Evolutionary conservation across 2,797 vertebrate genomes (phyloP), one percentile per base, ranked within the genome.

Genomic region (Morus bassanus): DNA sequence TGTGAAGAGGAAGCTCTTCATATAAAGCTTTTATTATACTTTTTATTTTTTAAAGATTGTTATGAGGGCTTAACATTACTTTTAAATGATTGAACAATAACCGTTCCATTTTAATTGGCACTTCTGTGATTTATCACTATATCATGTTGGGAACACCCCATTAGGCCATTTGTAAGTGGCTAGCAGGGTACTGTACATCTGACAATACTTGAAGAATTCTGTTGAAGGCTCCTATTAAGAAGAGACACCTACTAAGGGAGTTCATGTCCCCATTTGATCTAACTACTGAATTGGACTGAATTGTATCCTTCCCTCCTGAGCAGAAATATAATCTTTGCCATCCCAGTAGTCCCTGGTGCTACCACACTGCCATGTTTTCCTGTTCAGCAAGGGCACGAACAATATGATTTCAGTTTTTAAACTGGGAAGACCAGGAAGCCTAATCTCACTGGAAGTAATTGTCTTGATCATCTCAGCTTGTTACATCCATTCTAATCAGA

Each of bases 61-160:
- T 88, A 87, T 77, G 85, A 95, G 89, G 96, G 43, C 63, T 96
- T 95, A 94, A 84, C 75, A 91, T 88, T 94, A 63, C 45, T 91
- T 89, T 89, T 89, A 93, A 97, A 92, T 94, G 96, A 95, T 73
- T 94, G 96, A 92, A 96, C 91, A 93, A 78, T 88, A 97, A 96
- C 39, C 3, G 0, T 96, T 95, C 88, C 69, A 95, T 97, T 98
- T 98, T 98, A 98, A 98, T 98, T 98, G 97, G 95, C 95, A 73
- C 81, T 85, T 95, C 78, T 94, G 84, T 95, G 96, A 97, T 97
- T 97, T 97, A 96, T 96, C 93, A 91, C 63, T 83, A 6, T 88
- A n/a, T 92, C 94, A 88, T 90, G 87, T 97, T 33, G 64, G 89
- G 86, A 93, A 91, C 91, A 96, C 59, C 69, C 53, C 72, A 89